Evolutionary conservation across 2,888 invertebrate genomes (phyloP).

Genomic region (Tineola bisselliella): DNA sequence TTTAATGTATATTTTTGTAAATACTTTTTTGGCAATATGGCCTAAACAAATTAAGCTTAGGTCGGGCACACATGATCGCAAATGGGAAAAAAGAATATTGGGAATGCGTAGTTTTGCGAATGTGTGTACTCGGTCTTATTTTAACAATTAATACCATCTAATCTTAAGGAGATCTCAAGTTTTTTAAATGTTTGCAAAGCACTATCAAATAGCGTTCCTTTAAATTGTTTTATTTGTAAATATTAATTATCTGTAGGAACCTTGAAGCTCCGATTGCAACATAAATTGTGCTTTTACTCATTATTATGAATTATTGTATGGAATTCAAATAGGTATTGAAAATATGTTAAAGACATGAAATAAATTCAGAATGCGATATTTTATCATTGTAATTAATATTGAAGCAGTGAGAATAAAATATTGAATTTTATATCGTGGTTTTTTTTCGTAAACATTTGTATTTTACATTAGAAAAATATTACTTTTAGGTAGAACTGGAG

Average conservation of each 20-base stretch:
- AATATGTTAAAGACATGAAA: constrained; percentile 55
- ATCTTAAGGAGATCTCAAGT: constrained; percentile 68
- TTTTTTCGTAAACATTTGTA: no score
- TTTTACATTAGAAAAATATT: no score
- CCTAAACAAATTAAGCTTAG: constrained; percentile 19
- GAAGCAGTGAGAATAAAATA: constrained; percentile 66
- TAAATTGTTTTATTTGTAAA: constrained; percentile 66
- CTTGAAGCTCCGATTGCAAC: background rate
- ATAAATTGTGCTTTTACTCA: constrained; percentile 30
- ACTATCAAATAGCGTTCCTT: constrained; percentile 42
- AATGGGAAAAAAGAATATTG: no score
- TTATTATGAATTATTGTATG: constrained; percentile 49
- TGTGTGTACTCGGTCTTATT: constrained; percentile 33
- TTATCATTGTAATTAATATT: constrained; percentile 65
- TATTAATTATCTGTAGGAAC: constrained; percentile 51
- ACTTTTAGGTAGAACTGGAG: no score
- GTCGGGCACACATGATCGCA: no score
- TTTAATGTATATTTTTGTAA: constrained; percentile 49
- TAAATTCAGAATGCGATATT: constrained; percentile 44
- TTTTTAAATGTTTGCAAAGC: constrained; percentile 66
- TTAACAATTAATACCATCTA: constrained; percentile 59
- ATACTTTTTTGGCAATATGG: constrained; percentile 40
- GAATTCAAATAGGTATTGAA: constrained; percentile 38
- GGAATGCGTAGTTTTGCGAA: constrained; percentile 37
- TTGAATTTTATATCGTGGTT: constrained; percentile 35